Evolutionary conservation across 2,113 vertebrate species (phyloP), one percentile per base, ranked within the genome.

Genomic region (Nibea coibor): DNA sequence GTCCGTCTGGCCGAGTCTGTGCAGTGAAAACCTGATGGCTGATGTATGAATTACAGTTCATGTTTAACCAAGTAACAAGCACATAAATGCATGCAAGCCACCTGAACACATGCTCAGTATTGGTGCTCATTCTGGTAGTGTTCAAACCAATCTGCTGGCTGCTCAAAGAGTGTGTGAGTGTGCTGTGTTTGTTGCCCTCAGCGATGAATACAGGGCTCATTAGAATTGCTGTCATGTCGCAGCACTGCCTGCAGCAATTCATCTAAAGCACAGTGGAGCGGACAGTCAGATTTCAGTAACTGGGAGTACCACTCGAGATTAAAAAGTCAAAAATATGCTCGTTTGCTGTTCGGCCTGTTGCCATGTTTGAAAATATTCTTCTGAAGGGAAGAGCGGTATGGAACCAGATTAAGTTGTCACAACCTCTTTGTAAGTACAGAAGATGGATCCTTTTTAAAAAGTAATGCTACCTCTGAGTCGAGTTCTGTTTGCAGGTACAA

Each of bases 151-250:
- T 77, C 76, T 75, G 48, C 61, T 45, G 51, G 58, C 71, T 83
- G 68, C 28, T 58, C n/a, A 39, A 68, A 67, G 64, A 58, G 63
- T 69, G 73, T 73, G 67, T 58, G 71, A 61, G 17, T 65, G 59
- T 69, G 51, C 62, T 77, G 72, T 69, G 51, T 65, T 59, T 47
- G 82, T 78, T 87, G 77, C 80, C 77, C 81, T 83, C 69, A 85
- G 88, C 28, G 42, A 86, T 93, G 92, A 93, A 91, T 91, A 61
- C 81, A 79, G 80, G 75, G 66, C 89, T 93, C 89, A 93, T 94
- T 94, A 91, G 88, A 86, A 94, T 93, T 87, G 84, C 80, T 84
- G 84, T 88, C 91, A 88, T 88, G 91, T 82, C 56, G 58, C 80
- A 59, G 74, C 73, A n/a, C 69, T 56, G 90, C 87, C 90, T 91